Base-by-base conservation (phyloP, 2,888 invertebrate genomes). In the Perdita meconis region DNA sequence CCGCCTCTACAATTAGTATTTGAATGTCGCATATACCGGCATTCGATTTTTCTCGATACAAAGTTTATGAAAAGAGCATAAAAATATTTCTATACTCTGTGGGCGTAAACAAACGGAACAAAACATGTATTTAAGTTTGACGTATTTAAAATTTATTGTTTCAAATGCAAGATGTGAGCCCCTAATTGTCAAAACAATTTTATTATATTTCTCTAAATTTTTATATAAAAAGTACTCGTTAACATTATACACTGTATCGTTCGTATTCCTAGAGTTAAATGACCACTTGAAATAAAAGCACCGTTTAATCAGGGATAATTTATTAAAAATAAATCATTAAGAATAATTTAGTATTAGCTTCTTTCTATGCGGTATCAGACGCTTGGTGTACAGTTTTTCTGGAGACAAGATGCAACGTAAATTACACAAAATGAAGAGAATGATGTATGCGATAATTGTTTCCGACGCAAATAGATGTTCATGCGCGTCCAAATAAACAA, bases 141-240 rank as follows among this genome's bases (percentile, higher is more conserved):
- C n/a, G n/a, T 13, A 51, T 59, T 60, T 59, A 65, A 36, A 56
- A 69, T 83, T 65, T 81, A 81, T 83, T 82, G 55, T 47, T 78
- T 66, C 34, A 61, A 72, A 72, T 36, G 22, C 56, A 3, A 22
- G 16, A 22, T 61, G 13, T 51, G 53, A 5, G n/a, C 1, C 44
- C 68, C 47, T 40, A 71, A 34, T 79, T 56, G 34, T 77, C 81
- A 78, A 47, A 78, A 73, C 81, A 65, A 64, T 30, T 57, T 74
- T 73, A 77, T 64, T 81, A 67, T 78, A 82, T 59, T 22, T 75
- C 30, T 22, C 50, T 6, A 60, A 51, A 73, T 72, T 80, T 80
- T 57, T 19, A 75, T 84, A 78, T 81, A 84, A 84, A 84, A 84
- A 67, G 68, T 78, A 66, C 75, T 71, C 44, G 22, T 73, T 57